Evolutionary conservation across 64 coral and sea anemone species (phyloP), one percentile per base, ranked within the genome.

Genomic region (Orbicella faveolata): DNA sequence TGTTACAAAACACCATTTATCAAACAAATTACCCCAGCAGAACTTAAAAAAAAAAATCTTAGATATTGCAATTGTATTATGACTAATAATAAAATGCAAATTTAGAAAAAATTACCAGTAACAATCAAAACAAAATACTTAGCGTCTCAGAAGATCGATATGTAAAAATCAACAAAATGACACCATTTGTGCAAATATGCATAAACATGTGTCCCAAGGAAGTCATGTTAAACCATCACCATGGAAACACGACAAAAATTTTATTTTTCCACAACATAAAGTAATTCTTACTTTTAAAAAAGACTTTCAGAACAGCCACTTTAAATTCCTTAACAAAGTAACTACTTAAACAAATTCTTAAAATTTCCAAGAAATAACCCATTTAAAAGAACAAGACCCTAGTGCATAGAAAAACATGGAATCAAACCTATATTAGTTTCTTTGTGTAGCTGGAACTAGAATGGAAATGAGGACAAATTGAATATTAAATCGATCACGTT

Each of bases 101-200:
- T 48, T 48, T 48, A 48, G 44, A 70, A 23, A 4, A 70, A 70
- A 70, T 21, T 70, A 70, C 21, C 67, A 70, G 1, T 21, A 70
- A 0, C 21, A 25, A 33, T 70, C 10, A 20, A 70, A 6, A 70
- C n/a, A n/a, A 48, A 70, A 70, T 70, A 70, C 67, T 70, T 9
- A n/a, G n/a, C 66, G 6, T 26, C 9, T 70, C 67, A 26, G 67
- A 26, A 26, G 67, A 25, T 70, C 30, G 9, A 70, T n/a, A 20
- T 70, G 9, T 70, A n/a, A 25, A 70, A 70, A 70, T 70, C 67
- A 70, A 70, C 67, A 70, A 70, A n/a, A 26, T n/a, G 67, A 70
- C 67, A 70, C 23, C 19, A 5, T 7, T n/a, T 70, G 67, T 70
- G 67, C 25, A 70, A 70, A 70, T 70, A 70, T 25, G n/a, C 5